Evolutionary conservation across 2,113 vertebrate species (phyloP), one percentile per base, ranked within the genome.

Genomic region (Archilochus colubris): DNA sequence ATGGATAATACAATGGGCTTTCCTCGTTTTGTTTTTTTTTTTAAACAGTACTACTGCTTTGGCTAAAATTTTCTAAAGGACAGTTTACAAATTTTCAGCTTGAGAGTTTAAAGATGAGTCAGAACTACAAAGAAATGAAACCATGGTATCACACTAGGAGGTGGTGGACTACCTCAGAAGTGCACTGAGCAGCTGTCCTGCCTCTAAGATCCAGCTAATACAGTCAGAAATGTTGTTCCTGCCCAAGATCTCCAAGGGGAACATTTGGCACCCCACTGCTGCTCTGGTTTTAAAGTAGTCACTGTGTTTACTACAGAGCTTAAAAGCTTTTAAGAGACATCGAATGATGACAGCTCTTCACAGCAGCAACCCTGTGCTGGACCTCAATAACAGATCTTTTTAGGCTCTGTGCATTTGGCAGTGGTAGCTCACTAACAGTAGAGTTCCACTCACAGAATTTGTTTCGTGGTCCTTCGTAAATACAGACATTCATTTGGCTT

Each of bases 381-480:
- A 86, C 53, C 73, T 95, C 44, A 82, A 89, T 72, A 87, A 31
- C 83, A 94, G 93, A 43, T 25, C 31, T 86, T 83, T 16, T 57
- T 48, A 81, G 48, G 38, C 38, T 86, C 48, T 16, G 3, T 36
- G 72, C 22, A 16, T 48, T 94, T 93, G 92, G 95, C 89, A 93
- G 15, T 1, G 50, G 59, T 44, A 74, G 44, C 58, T 59, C 48
- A 31, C 54, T 43, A 67, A n/a, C 88, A 84, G 76, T 7, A 27
- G 51, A 85, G 55, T 7, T 89, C 38, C 59, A 88, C 62, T 92
- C 59, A 13, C 66, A 40, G 77, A 75, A 33, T 81, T 94, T 77
- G 75, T 91, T 91, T 72, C 66, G 4, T 88, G 86, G 76, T 72
- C 61, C 82, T 95, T 94, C 12, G 27, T 81, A 95, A 96, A 91